phyloP scores from a whole-genome alignment of 2,113 vertebrate species.

The Scomber colias region DNA sequence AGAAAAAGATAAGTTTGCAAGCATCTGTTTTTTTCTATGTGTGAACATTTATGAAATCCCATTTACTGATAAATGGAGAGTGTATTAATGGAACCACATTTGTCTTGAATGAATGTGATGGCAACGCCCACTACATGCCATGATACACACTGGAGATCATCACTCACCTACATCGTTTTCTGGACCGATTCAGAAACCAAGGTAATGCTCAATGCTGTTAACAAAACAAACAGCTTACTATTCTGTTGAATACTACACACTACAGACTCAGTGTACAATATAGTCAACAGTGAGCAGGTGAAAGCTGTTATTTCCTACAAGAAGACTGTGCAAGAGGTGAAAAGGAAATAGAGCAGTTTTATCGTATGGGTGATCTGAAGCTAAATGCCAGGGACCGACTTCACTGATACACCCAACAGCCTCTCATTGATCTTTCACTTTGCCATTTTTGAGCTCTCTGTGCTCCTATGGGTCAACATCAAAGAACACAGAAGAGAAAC shows the following conservation, averaged over 20 bases:
- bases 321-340: no score
- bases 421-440: no score
- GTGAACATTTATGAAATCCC: constrained; percentile 12
- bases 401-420: no score
- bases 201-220: constrained; percentile 10
- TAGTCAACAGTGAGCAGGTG: not conserved
- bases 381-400: no score
- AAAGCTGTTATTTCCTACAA: constrained; percentile 18
- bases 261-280: not conserved
- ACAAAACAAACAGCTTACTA: constrained; percentile 2
- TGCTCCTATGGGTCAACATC: no score
- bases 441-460: no score
- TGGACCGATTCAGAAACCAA: constrained; percentile 26
- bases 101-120: constrained; percentile 11
- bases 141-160: constrained; percentile 16
- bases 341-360: no score
- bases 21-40: not conserved
- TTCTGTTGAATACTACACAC: constrained; percentile 6
- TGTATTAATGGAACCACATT: not conserved
- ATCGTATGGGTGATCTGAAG: no score
- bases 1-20: not conserved
- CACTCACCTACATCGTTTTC: constrained; percentile 15
- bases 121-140: constrained; percentile 12
- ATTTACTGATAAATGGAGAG: constrained; percentile 1
- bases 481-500: no score